These are phyloP conservation scores for Isaurus tuberculatus DNA, from an alignment of 92 coral and sea anemone species.

Conservation along the genomic window DNA sequence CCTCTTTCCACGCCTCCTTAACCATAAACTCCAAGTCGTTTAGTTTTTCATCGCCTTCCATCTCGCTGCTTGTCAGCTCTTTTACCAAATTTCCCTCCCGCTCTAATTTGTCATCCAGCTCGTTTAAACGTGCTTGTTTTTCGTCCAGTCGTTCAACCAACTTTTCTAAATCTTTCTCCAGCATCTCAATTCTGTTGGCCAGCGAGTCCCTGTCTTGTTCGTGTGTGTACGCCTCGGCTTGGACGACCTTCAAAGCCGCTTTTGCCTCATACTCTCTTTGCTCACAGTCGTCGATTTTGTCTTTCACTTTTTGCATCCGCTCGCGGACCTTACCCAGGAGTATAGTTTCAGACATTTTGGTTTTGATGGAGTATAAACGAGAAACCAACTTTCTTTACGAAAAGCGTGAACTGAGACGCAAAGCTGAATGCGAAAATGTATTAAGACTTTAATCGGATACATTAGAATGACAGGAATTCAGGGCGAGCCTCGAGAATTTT, in stretches of 20 bases:
- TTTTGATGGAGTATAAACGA: not conserved
- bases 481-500: slow-evolving; percentile 41
- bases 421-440: slow-evolving; percentile 31
- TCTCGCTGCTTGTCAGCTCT: slow-evolving; percentile 73
- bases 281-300: slow-evolving; percentile 81
- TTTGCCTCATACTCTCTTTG: slow-evolving; percentile 79
- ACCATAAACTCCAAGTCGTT: slow-evolving; percentile 64
- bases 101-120: slow-evolving; percentile 62
- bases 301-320: slow-evolving; percentile 83
- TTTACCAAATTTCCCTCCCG: slow-evolving; percentile 70
- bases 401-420: not conserved
- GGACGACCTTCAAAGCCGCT: slow-evolving; percentile 64
- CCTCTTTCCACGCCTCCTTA: slow-evolving; percentile 68
- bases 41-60: slow-evolving; percentile 78
- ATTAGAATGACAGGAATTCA: slow-evolving; percentile 40
- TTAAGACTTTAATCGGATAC: slow-evolving; percentile 34
- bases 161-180: slow-evolving; percentile 69
- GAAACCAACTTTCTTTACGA: not conserved
- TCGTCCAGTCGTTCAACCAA: slow-evolving; percentile 53
- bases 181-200: slow-evolving; percentile 71
- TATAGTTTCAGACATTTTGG: slow-evolving; percentile 35
- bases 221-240: slow-evolving; percentile 64
- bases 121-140: slow-evolving; percentile 60
- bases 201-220: slow-evolving; percentile 81
- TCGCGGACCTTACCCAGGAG: slow-evolving; percentile 78